These are phyloP conservation scores for Diogma glabrata DNA, from an alignment of 2,888 invertebrate genomes.

Conservation along the genomic window DNA sequence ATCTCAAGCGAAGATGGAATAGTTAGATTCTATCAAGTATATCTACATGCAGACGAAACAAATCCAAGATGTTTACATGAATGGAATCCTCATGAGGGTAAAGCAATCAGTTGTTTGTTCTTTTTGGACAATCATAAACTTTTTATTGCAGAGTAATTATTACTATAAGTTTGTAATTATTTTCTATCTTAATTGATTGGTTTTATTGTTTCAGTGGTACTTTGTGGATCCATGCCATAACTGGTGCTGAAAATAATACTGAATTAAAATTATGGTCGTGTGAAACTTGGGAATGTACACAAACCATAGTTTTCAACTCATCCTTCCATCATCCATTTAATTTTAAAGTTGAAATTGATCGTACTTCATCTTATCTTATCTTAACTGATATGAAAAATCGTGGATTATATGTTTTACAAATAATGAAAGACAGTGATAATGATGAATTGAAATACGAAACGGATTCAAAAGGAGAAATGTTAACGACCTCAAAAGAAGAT, in stretches of 20 bases:
- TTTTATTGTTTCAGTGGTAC: slow-evolving; percentile 38
- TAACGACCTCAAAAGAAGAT: not conserved
- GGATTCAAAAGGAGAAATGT: not conserved
- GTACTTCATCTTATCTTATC: slow-evolving; percentile 73
- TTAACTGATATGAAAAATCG: slow-evolving; percentile 78
- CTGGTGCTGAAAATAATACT: slow-evolving; percentile 80
- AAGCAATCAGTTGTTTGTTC: slow-evolving; percentile 77
- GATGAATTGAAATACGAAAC: slow-evolving; percentile 18
- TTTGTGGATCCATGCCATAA: slow-evolving; percentile 94
- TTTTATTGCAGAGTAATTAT: slow-evolving; percentile 66
- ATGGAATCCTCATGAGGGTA: slow-evolving; percentile 87
- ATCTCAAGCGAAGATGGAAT: slow-evolving; percentile 80
- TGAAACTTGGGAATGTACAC: slow-evolving; percentile 89
- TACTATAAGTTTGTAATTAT: not conserved
- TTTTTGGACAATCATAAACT: slow-evolving; percentile 91
- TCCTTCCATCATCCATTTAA: slow-evolving; percentile 27
- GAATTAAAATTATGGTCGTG: slow-evolving; percentile 91
- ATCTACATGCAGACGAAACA: slow-evolving; percentile 51
- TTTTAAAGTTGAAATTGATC: slow-evolving; percentile 60
- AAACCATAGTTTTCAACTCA: slow-evolving; percentile 62
- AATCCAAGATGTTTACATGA: slow-evolving; percentile 77
- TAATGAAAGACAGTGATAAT: slow-evolving; percentile 46
- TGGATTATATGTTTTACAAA: slow-evolving; percentile 71
- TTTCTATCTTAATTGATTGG: slow-evolving; percentile 12
- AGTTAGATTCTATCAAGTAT: slow-evolving; percentile 86